A percentile compares a stretch with the other conserved stretches of the same genome.
phyloP scores from a whole-genome alignment of 2,797 vertebrate genomes.

The Antrozous pallidus region DNA sequence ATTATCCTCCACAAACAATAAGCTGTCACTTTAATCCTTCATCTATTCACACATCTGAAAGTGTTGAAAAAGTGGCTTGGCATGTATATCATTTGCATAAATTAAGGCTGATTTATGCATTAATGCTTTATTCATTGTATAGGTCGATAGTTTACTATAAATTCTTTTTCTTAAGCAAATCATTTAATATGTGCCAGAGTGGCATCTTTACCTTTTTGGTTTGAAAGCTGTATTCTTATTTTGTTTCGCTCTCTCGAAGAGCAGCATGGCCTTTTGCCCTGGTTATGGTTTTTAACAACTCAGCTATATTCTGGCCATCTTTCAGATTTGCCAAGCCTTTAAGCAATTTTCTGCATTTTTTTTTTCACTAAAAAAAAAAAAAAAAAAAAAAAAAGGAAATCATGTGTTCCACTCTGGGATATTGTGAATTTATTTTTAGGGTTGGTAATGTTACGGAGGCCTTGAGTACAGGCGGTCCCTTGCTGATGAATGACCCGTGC shows the following conservation, averaged over 20 bases:
- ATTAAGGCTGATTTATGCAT: slow-evolving; percentile 39
- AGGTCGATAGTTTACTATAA: background rate
- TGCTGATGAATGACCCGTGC: slow-evolving; percentile 1
- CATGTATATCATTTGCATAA: slow-evolving; percentile 49
- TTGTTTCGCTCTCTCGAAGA: background rate
- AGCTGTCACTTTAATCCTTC: slow-evolving; percentile 6
- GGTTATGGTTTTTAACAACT: background rate
- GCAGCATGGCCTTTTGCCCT: slow-evolving; percentile 4
- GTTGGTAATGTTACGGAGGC: slow-evolving; percentile 43
- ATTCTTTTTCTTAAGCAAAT: slow-evolving; percentile 2
- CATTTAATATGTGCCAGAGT: background rate
- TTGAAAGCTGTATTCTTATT: slow-evolving; percentile 5
- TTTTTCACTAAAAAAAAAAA: background rate
- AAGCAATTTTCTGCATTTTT: slow-evolving; percentile 13
- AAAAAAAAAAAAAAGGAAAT: slow-evolving; percentile 2
- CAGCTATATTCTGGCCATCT: background rate
- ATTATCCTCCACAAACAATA: background rate
- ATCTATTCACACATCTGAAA: slow-evolving; percentile 33
- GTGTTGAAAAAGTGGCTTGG: slow-evolving; percentile 32
- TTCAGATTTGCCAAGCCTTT: background rate
- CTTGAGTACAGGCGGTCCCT: background rate
- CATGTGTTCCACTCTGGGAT: slow-evolving; percentile 30
- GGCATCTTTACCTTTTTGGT: background rate
- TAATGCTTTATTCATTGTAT: slow-evolving; percentile 25
- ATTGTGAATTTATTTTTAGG: slow-evolving; percentile 60